Evolutionary conservation across 2,113 vertebrate species (phyloP).

Genomic region (Vireo altiloquus): DNA sequence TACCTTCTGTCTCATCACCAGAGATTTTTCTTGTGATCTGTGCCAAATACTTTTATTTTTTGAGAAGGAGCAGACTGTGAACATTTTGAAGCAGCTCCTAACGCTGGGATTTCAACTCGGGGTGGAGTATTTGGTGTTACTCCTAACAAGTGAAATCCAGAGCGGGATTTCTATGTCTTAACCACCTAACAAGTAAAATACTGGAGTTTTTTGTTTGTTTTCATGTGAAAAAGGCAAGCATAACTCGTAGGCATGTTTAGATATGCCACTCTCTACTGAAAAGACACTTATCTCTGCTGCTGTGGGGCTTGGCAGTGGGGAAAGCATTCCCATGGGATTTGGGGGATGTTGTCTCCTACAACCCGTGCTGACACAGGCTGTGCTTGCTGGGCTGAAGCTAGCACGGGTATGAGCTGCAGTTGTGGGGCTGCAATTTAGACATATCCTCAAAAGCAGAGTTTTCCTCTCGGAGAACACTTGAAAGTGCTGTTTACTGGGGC

Average conservation of each 20-base stretch:
- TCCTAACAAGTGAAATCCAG: fast-evolving
- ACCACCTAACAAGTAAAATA: background rate
- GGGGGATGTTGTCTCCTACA: background rate
- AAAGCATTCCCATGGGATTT: background rate
- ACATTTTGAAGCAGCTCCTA: background rate
- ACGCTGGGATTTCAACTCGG: background rate
- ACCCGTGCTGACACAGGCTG: background rate
- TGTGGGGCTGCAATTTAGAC: background rate
- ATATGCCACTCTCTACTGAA: fast-evolving
- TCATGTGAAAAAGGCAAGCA: background rate
- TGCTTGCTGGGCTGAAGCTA: background rate
- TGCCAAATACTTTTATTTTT: background rate
- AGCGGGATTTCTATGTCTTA: background rate
- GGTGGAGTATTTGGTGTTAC: background rate
- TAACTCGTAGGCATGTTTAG: background rate
- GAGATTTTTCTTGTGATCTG: background rate
- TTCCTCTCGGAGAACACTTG: background rate
- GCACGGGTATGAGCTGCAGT: background rate
- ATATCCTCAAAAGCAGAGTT: background rate
- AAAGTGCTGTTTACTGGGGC: background rate
- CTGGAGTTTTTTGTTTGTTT: background rate
- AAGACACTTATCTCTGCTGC: background rate
- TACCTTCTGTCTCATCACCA: background rate
- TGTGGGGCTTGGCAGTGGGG: background rate
- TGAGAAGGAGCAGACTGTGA: background rate